Evolutionary conservation across 2,888 invertebrate genomes (phyloP), one percentile per base, ranked within the genome.

Genomic region (Melanostoma scalare): DNA sequence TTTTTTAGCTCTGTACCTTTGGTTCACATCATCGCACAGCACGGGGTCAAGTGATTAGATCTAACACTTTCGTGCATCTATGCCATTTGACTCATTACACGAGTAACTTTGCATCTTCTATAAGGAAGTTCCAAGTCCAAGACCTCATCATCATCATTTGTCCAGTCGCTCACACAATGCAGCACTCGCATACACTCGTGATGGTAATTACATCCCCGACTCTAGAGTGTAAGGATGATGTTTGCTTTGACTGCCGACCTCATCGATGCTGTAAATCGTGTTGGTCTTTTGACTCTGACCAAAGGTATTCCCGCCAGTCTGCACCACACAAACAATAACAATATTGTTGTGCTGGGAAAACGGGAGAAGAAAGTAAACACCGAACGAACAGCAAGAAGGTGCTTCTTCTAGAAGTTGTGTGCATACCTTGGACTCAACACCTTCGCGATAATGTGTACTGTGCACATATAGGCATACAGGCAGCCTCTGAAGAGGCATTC

Each of bases 61-160:
- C 76, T 60, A 72, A 40, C 67, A 55, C 71, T 60, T 76, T 40
- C 67, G 20, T 71, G 60, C 44, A 71, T 53, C 20, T 36, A 67
- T 20, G 61, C 76, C 67, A 44, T 75, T 46, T 56, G 75, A 69
- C 61, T 74, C 74, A 63, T 75, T 71, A 75, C 20, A 20, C 75
- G 33, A 63, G 65, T 58, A 36, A 55, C 33, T 48, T 44, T 79
- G 74, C 58, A 40, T 56, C 35, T 55, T 61, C 30, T 40, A 53
- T 35, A 8, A 42, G 48, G 35, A 60, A 73, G 58, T 73, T 60
- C 73, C 53, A 42, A 71, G 50, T 69, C 77, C 40, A 56, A 63
- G 78, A 69, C 78, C 78, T 78, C 82, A 82, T 82, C 82, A 82
- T 82, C 82, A 82, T 82, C 82, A 82, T 82, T 82, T 82, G 77